phyloP scores from a whole-genome alignment of 2,888 invertebrate genomes.

The Hirtodrosophila duncani region DNA sequence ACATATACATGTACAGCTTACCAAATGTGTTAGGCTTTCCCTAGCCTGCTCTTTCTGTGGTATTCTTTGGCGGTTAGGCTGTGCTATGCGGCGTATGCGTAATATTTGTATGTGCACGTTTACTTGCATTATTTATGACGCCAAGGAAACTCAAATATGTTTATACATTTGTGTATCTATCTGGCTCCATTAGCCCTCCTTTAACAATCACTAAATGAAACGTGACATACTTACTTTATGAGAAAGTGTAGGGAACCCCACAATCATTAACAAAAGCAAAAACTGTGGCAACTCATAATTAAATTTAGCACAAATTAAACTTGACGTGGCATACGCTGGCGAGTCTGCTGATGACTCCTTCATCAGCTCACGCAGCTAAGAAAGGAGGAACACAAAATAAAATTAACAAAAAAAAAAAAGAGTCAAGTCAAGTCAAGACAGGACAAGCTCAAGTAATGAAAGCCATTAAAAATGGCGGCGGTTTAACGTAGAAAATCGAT shows the following conservation, averaged over 20 bases:
- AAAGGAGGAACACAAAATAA: slow-evolving; percentile 7
- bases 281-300: slow-evolving; percentile 50
- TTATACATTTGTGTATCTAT: neutral
- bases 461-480: slow-evolving; percentile 65
- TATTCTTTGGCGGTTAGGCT: slow-evolving; percentile 33
- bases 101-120: slow-evolving; percentile 26
- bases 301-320: slow-evolving; percentile 47
- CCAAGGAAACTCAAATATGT: slow-evolving; percentile 31
- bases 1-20: neutral
- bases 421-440: slow-evolving; percentile 8
- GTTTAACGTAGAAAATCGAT: slow-evolving; percentile 61
- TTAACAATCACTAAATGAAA: slow-evolving; percentile 10
- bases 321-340: slow-evolving; percentile 21
- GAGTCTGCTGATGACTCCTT: slow-evolving; percentile 35
- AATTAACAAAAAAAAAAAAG: neutral
- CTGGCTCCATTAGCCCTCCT: slow-evolving; percentile 10
- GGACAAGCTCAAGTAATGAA: slow-evolving; percentile 59
- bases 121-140: slow-evolving; percentile 50
- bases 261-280: slow-evolving; percentile 10
- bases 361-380: slow-evolving; percentile 54
- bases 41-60: slow-evolving; percentile 32
- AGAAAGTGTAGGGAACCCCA: too few species aligned
- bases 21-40: neutral
- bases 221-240: slow-evolving; percentile 29
- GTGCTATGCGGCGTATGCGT: slow-evolving; percentile 46